Evolutionary conservation across 2,797 vertebrate genomes (phyloP).

Genomic region (Pelochelys cantorii): DNA sequence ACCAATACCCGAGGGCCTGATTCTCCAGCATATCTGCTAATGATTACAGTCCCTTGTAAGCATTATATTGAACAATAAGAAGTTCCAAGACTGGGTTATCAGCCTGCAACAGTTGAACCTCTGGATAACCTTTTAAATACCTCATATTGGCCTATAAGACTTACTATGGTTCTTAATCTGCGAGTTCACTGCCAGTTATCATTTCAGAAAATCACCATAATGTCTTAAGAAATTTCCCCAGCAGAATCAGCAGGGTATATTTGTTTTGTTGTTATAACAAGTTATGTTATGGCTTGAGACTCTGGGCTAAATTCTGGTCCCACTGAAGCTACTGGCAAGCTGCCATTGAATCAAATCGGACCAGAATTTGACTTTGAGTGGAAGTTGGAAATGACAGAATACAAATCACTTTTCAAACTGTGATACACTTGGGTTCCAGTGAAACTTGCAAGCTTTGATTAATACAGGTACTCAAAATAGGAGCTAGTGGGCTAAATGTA

Average conservation of each 20-base stretch:
- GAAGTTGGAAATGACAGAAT: not conserved
- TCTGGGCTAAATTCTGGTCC: not conserved
- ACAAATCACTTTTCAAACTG: not conserved
- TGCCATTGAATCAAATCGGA: not conserved
- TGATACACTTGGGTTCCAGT: not conserved
- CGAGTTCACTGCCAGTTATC: not conserved
- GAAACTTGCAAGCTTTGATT: not conserved
- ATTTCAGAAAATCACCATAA: not conserved
- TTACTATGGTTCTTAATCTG: not conserved
- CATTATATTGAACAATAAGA: rapidly evolving
- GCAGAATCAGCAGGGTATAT: not conserved
- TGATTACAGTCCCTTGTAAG: rapidly evolving
- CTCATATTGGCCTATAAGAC: not conserved
- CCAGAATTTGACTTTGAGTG: not conserved
- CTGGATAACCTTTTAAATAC: not conserved
- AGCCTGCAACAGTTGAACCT: not conserved
- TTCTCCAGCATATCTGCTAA: not conserved
- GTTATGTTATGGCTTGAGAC: not conserved
- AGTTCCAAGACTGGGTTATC: rapidly evolving
- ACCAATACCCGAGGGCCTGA: not conserved
- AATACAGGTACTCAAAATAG: not conserved
- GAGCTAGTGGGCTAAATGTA: not conserved
- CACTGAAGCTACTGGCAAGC: not conserved
- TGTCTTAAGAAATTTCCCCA: not conserved
- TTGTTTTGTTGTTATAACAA: not conserved